Evolutionary conservation across 1,140 invertebrate genomes (phyloP).

Genomic region (Brachystomella parvula): DNA sequence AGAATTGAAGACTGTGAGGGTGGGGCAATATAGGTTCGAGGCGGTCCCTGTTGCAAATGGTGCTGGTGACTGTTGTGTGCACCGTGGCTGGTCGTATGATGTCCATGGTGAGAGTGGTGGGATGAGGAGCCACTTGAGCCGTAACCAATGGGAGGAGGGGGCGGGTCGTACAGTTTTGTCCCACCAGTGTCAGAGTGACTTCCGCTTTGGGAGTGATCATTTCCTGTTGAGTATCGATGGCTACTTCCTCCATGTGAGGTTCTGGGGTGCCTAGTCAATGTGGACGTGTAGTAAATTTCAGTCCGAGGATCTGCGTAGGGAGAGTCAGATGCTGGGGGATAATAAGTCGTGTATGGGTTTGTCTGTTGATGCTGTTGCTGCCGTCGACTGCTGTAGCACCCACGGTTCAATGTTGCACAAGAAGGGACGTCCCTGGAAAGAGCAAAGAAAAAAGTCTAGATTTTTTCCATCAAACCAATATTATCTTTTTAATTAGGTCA

Average conservation of each 20-base stretch:
- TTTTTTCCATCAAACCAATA: not conserved
- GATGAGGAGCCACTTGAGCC: not conserved
- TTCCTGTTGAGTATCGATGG: not conserved
- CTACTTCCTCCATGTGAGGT: constrained; percentile 2
- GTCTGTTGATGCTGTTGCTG: constrained; percentile 15
- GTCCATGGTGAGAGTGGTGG: constrained; percentile 6
- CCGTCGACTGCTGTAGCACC: constrained; percentile 28
- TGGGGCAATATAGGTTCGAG: not conserved
- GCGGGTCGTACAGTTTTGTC: constrained; percentile 32
- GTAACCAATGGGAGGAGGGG: constrained; percentile 22
- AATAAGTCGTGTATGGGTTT: constrained; percentile 28
- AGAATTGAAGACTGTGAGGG: constrained; percentile 28
- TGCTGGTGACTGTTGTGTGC: constrained; percentile 9
- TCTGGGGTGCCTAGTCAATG: constrained; percentile 28
- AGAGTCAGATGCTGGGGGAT: constrained; percentile 20
- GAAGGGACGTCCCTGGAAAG: constrained; percentile 35
- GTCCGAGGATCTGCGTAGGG: constrained; percentile 32
- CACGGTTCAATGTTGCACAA: constrained; percentile 35
- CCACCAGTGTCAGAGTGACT: constrained; percentile 8
- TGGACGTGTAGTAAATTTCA: constrained; percentile 38
- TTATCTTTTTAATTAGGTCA: too few relatives aligned
- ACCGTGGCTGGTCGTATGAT: constrained; percentile 7
- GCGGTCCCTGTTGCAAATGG: not conserved
- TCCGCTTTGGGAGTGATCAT: constrained; percentile 3
- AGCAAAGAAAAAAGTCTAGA: too few relatives aligned